Conservation (phyloP, 35 echinoderm and acorn worm genomes). For the Ptychodera flava region DNA sequence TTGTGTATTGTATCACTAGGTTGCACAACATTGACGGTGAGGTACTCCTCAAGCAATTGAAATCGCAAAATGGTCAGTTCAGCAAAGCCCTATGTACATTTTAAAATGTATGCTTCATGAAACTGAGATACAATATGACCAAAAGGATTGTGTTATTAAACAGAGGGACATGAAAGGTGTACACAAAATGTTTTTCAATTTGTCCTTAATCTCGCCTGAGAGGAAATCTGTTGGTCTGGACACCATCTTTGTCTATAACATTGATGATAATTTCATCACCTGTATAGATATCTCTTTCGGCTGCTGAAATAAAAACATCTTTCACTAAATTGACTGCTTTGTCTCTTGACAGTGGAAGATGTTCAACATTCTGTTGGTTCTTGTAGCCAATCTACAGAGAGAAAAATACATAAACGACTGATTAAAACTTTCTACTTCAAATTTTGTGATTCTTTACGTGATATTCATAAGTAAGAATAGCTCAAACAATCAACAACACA, state of each 20-base stretch:
- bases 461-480: not conserved
- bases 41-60: too few species aligned
- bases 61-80: too few species aligned
- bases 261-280: slow-evolving; percentile 88
- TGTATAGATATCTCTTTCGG: slow-evolving; percentile 97
- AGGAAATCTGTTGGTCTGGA: slow-evolving; percentile 80
- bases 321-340: slow-evolving; percentile 90
- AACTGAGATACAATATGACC: too few species aligned
- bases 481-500: not conserved
- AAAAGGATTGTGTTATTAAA: too few species aligned
- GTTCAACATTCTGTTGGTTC: slow-evolving; percentile 80
- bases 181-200: too few species aligned
- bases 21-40: too few species aligned
- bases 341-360: slow-evolving; percentile 42
- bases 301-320: slow-evolving; percentile 98
- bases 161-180: too few species aligned
- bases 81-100: too few species aligned
- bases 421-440: not conserved
- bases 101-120: too few species aligned
- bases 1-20: too few species aligned
- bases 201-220: slow-evolving; percentile 85
- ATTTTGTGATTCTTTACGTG: not conserved
- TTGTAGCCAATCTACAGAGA: slow-evolving; percentile 73
- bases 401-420: not conserved
- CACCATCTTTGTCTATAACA: slow-evolving; percentile 74